Evolutionary conservation across 35 echinoderm and acorn worm genomes (phyloP).

Genomic region (Heliocidaris tuberculata): DNA sequence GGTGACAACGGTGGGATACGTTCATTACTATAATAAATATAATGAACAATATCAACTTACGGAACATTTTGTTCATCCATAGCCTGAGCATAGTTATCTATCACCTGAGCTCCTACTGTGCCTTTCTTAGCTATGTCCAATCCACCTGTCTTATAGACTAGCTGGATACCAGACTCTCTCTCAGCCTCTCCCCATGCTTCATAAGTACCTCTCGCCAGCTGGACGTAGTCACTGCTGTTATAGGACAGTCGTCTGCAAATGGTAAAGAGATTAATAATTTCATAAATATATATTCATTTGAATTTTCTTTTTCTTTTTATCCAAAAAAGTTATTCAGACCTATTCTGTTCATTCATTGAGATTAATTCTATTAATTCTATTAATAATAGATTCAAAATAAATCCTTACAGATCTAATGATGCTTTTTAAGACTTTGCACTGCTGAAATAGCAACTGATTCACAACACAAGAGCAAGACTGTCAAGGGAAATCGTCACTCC

Average conservation of each 20-base stretch:
- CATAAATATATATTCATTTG: neutral
- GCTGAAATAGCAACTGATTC: too few relatives aligned
- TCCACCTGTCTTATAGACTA: slow-evolving; percentile 75
- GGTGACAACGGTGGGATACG: too few relatives aligned
- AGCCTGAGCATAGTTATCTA: slow-evolving; percentile 46
- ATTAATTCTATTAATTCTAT: too few relatives aligned
- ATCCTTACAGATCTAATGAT: too few relatives aligned
- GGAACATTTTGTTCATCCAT: slow-evolving; percentile 65
- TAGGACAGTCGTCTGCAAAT: slow-evolving; percentile 72
- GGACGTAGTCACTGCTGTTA: slow-evolving; percentile 49
- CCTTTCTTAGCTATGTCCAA: slow-evolving; percentile 61
- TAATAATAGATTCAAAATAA: too few relatives aligned
- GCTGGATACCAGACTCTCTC: slow-evolving; percentile 75
- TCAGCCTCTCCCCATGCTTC: slow-evolving; percentile 74
- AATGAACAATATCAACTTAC: neutral
- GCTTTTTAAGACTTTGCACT: too few relatives aligned
- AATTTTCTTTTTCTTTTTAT: neutral
- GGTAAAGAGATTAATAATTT: neutral
- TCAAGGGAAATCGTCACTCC: too few relatives aligned
- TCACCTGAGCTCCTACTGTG: slow-evolving; percentile 4
- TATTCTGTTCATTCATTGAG: neutral
- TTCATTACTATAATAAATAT: too few relatives aligned
- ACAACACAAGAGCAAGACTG: too few relatives aligned
- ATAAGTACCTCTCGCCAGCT: slow-evolving; percentile 71
- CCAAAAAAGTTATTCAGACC: neutral